A percentile compares a stretch with the other conserved stretches of the same genome.
These are phyloP conservation scores for Caloenas nicobarica DNA, from an alignment of 2,113 vertebrate genomes.

Conservation along the genomic window DNA sequence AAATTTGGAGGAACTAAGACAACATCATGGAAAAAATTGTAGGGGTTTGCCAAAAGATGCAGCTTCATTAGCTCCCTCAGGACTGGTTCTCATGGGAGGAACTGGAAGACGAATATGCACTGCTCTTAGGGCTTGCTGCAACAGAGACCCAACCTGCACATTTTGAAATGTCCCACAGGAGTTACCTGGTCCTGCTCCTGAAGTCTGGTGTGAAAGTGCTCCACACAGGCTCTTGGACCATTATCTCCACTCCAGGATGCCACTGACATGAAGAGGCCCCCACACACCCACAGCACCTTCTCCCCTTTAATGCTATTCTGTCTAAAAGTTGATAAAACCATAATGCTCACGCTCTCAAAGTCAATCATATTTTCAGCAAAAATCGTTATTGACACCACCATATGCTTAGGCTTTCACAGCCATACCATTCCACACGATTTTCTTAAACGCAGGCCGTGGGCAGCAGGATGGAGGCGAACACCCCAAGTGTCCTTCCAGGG, in stretches of 20 bases:
- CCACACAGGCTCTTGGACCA: background rate
- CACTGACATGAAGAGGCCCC: rapidly evolving
- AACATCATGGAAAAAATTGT: background rate
- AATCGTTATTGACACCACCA: rapidly evolving
- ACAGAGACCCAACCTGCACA: background rate
- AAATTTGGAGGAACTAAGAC: background rate
- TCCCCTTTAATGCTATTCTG: rapidly evolving
- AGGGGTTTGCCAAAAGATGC: background rate
- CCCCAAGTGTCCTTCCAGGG: no score
- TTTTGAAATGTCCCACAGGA: background rate
- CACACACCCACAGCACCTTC: rapidly evolving
- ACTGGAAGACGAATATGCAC: background rate
- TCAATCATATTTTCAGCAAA: background rate
- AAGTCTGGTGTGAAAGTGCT: rapidly evolving
- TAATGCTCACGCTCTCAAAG: background rate
- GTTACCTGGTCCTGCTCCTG: background rate
- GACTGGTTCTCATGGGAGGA: background rate
- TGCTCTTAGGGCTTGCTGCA: background rate
- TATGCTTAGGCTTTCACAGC: rapidly evolving
- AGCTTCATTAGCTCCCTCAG: background rate
- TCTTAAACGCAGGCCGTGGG: rapidly evolving
- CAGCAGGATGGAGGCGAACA: background rate
- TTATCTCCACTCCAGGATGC: background rate
- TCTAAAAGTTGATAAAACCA: rapidly evolving
- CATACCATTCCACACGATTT: rapidly evolving